A percentile compares a stretch with the other conserved stretches of the same genome.
Evolutionary conservation across 2,888 invertebrate species (phyloP).

Genomic region (Patella caerulea): DNA sequence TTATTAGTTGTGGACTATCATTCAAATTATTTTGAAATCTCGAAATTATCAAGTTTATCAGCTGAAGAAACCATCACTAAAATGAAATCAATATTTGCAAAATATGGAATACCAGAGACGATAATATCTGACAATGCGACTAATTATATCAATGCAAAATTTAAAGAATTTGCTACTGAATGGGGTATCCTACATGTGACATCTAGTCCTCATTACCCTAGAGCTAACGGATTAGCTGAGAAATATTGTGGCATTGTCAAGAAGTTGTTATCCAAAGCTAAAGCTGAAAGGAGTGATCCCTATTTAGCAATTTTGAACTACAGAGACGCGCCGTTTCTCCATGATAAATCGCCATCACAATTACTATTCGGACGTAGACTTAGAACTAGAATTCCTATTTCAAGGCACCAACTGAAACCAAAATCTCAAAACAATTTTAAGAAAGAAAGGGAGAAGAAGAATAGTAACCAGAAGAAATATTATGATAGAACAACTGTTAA

Average conservation of each 20-base stretch:
- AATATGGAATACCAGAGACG: slow-evolving; percentile 13
- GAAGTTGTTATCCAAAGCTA: background rate
- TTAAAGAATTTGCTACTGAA: background rate
- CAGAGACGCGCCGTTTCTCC: background rate
- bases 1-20: slow-evolving; percentile 11
- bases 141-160: background rate
- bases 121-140: slow-evolving; percentile 2
- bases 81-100: slow-evolving; percentile 16
- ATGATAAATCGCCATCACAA: background rate
- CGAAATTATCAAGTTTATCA: background rate
- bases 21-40: slow-evolving; percentile 1
- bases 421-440: background rate
- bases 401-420: slow-evolving; percentile 1
- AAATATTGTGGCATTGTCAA: slow-evolving; percentile 14
- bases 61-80: slow-evolving; percentile 7
- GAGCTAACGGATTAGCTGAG: slow-evolving; percentile 8
- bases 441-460: background rate
- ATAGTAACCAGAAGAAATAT: background rate
- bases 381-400: slow-evolving; percentile 7
- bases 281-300: background rate
- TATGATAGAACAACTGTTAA: slow-evolving; percentile 1
- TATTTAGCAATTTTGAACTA: slow-evolving; percentile 9
- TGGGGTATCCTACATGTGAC: slow-evolving; percentile 11
- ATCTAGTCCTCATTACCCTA: slow-evolving; percentile 8
- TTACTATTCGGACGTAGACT: slow-evolving; percentile 3